Evolutionary conservation across 2,113 vertebrate species (phyloP), one percentile per base, ranked within the genome.

Genomic region (Campylomormyrus tamandua): DNA sequence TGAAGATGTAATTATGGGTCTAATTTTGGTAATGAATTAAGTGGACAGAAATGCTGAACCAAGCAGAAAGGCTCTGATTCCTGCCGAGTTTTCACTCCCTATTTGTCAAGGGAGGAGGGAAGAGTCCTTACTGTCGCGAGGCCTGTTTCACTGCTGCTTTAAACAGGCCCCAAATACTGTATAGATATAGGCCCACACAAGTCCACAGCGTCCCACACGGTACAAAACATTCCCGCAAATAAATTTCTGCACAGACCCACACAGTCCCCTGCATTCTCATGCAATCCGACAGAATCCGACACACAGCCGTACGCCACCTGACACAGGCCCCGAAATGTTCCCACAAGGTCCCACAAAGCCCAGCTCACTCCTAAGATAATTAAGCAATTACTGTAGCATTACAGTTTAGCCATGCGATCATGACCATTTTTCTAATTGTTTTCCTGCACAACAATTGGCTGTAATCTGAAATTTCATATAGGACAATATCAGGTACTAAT

Each of bases 1-100:
- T 0, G 89, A 90, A 91, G 88, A 90, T 62, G 80, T 87, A 87
- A 90, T 90, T 90, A 90, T 88, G 88, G 90, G 89, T 46, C 52
- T 93, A 93, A 94, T 93, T 92, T 92, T 90, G 91, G 91, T 90
- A 92, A 94, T 93, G 94, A 93, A 91, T 93, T 94, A 93, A 94
- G 94, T 94, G 91, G 94, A 92, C 91, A 93, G 90, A 92, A 93
- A 93, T 90, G 94, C 94, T 93, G 94, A 94, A 92, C 52, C 66
- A 87, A 48, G 86, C 58, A 24, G 86, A 83, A 77, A 80, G 66
- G 27, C 58, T 17, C 46, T 35, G 15, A 15, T 52, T 80, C 88
- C 31, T 52, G n/a, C 46, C 2, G 88, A 80, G 46, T 15, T 80
- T 80, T 89, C 70, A 52, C 66, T 89, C 46, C 35, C 46, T 35